Evolutionary conservation across 1,140 invertebrate genomes (phyloP), one percentile per base, ranked within the genome.

Genomic region (Vanessa tameamea): DNA sequence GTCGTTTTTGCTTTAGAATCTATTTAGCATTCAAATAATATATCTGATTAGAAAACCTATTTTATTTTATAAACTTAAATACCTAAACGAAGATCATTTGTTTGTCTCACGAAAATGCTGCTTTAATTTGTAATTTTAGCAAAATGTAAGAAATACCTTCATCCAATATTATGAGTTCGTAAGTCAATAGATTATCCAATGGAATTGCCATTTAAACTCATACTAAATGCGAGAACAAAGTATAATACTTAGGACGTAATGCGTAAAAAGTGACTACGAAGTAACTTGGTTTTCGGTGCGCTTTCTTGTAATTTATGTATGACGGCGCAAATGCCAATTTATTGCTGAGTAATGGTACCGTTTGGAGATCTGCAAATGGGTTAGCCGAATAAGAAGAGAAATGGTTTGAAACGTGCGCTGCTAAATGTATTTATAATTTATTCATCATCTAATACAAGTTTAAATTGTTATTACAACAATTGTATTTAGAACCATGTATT

Each of bases 261-360:
- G 73, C 77, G 78, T 75, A 87, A 90, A 90, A 92, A 90, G 83
- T 92, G 86, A 89, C 84, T 91, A 78, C 84, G 79, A 82, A 85
- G 77, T 81, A 89, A 91, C 80, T 90, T 88, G 86, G 86, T 91
- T 91, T 88, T 89, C 86, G 82, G 81, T 82, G 84, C 83, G 84
- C 87, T 82, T 82, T 86, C 79, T 72, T 87, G 87, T 90, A 90
- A 91, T 92, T 92, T 92, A 92, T 92, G 90, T 91, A 92, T 91
- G 89, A 87, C 90, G 86, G 84, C 89, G 88, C 86, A 91, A 91
- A 92, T 91, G 90, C 90, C 89, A 91, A 92, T 92, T 92, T 92
- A 92, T 92, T 90, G 89, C 87, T 92, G 90, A 92, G 89, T 92
- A 92, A 92, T 91, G 88, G 89, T 86, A 86, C 89, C 84, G 87